Evolutionary conservation across 2,888 invertebrate species (phyloP).

Genomic region (Limnephilus rhombicus): DNA sequence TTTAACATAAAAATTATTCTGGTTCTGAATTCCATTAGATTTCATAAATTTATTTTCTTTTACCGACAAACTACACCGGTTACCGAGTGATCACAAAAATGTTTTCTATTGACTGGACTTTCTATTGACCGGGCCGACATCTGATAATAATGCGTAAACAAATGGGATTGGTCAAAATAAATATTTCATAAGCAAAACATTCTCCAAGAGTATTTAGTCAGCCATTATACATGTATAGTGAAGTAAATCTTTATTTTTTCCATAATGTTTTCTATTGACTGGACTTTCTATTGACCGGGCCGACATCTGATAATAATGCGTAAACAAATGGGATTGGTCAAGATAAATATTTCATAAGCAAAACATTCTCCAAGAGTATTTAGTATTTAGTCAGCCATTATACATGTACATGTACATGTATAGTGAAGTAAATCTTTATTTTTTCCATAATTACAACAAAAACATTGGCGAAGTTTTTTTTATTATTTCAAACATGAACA

Average conservation of each 20-base stretch:
- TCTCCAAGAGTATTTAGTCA: neutral
- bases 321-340: neutral
- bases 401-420: too few species aligned
- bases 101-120: neutral
- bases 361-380: neutral
- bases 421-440: neutral
- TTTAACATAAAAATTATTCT: neutral
- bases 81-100: neutral
- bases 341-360: neutral
- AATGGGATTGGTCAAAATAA: neutral
- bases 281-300: neutral
- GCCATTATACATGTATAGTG: neutral
- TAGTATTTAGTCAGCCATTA: too few species aligned
- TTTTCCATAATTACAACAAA: neutral
- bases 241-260: neutral
- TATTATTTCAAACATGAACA: neutral
- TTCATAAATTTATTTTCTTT: neutral
- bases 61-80: neutral
- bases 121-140: neutral
- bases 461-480: neutral
- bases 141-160: neutral
- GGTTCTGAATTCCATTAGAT: neutral
- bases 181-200: neutral
- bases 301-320: neutral
- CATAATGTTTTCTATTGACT: neutral